Evolutionary conservation across 1,140 invertebrate species (phyloP), one percentile per base, ranked within the genome.

Genomic region (Stegodyphus dumicola): DNA sequence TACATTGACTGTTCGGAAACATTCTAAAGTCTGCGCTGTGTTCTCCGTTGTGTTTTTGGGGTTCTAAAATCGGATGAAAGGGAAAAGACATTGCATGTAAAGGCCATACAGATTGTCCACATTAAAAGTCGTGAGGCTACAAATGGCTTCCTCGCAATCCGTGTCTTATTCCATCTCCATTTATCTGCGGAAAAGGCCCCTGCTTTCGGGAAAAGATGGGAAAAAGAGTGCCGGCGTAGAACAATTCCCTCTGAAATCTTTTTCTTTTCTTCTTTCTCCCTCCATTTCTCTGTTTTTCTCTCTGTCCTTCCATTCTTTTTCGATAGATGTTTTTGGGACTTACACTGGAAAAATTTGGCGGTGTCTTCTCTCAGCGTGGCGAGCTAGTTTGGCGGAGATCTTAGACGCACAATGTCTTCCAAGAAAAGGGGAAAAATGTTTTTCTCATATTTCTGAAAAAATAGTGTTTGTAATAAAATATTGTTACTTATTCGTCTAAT

Each of bases 141-240:
- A 85, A 78, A 86, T 86, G 84, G 84, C 84, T 77, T 73, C 76
- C 54, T 77, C 76, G 54, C 84, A 86, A 86, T 86, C 84, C 84
- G 76, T 77, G 76, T 78, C 76, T 78, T 86, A 73, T 86, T 86
- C 84, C 76, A 65, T 78, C 76, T 78, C 69, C 69, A 86, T 86
- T 86, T 86, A 86, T 86, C 84, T 78, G 84, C 53, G 56, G 51
- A 83, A 83, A 74, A 17, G 70, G 17, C 65, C 1, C 13, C 17
- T 15, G 17, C 65, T 67, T 67, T 67, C 65, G 7, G 65, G 13
- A 67, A 67, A 67, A 67, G 17, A 67, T 71, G 70, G 77, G 65
- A 49, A 71, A 80, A 80, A 80, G 67, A 80, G 65, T 80, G 69
- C 52, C 67, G 49, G 33, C 67, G 60, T 64, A 48, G 51, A 67